These are phyloP conservation scores for Phalacrocorax pelagicus DNA, from an alignment of 2,113 vertebrate species.

Conservation along the genomic window DNA sequence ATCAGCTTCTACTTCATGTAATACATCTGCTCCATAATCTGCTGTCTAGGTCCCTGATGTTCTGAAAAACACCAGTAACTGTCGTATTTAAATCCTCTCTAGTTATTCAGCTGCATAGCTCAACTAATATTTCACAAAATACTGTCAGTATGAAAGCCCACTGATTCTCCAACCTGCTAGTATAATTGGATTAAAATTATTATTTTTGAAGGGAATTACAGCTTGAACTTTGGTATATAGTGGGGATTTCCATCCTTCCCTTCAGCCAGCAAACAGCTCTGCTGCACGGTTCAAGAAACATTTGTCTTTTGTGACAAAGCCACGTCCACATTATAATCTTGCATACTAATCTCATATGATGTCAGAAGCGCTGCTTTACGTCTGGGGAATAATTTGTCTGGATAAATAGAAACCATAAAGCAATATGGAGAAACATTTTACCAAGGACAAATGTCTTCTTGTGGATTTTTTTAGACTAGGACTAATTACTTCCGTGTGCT, in stretches of 20 bases:
- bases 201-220: not conserved
- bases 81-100: conserved; percentile 58
- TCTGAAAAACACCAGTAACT: conserved; percentile 38
- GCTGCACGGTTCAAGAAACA: fast-evolving
- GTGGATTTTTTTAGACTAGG: not conserved
- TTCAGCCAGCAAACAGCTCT: not conserved
- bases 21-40: conserved; percentile 13
- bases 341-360: not conserved
- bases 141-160: conserved; percentile 17
- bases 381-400: not conserved
- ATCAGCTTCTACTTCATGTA: conserved; percentile 26
- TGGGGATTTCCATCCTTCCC: not conserved
- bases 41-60: not conserved
- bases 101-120: conserved; percentile 40
- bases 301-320: not conserved
- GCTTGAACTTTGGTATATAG: not conserved
- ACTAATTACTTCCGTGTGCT: not conserved
- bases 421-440: not conserved
- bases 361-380: not conserved
- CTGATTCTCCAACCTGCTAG: not conserved
- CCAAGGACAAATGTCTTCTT: not conserved
- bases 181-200: conserved; percentile 60
- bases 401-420: not conserved
- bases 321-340: not conserved
- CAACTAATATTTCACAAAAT: conserved; percentile 48